Conservation (phyloP, 2,113 vertebrate genomes). For the Lampris megalopsis region DNA sequence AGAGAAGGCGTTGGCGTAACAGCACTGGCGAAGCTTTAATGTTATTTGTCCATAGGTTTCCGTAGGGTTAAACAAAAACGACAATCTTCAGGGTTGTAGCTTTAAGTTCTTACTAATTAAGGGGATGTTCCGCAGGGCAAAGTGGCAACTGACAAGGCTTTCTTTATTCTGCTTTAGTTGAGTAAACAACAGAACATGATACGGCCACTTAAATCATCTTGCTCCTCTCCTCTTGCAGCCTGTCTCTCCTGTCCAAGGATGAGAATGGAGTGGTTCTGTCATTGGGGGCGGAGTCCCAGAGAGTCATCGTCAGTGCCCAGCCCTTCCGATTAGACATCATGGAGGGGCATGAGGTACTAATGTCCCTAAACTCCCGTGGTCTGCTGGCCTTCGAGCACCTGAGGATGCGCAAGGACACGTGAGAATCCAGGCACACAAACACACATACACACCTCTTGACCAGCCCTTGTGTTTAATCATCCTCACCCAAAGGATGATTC, state of each 20-base stretch:
- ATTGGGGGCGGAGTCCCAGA: slow-evolving; percentile 82
- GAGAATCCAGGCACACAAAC: slow-evolving; percentile 64
- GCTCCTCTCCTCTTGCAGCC: slow-evolving; percentile 66
- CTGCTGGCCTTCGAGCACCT: slow-evolving; percentile 91
- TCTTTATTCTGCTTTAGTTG: not conserved
- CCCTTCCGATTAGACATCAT: slow-evolving; percentile 93
- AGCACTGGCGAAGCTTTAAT: no score
- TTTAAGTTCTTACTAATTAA: no score
- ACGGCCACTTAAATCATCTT: not conserved
- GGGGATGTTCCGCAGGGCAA: no score
- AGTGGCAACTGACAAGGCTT: not conserved
- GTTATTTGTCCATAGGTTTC: no score
- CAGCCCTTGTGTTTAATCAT: slow-evolving; percentile 48
- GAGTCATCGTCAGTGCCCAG: slow-evolving; percentile 86
- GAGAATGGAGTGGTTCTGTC: slow-evolving; percentile 89
- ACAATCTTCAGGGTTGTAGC: no score
- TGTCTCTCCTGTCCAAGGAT: slow-evolving; percentile 87
- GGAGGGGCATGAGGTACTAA: slow-evolving; percentile 86
- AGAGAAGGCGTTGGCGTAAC: no score
- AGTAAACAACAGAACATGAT: no score
- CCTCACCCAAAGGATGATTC: slow-evolving; percentile 60
- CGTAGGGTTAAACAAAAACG: no score
- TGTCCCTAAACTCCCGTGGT: slow-evolving; percentile 92
- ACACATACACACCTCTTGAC: slow-evolving; percentile 32
- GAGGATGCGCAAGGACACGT: slow-evolving; percentile 91